Evolutionary conservation across 2,888 invertebrate genomes (phyloP).

Genomic region (Leptinotarsa tumamoca): DNA sequence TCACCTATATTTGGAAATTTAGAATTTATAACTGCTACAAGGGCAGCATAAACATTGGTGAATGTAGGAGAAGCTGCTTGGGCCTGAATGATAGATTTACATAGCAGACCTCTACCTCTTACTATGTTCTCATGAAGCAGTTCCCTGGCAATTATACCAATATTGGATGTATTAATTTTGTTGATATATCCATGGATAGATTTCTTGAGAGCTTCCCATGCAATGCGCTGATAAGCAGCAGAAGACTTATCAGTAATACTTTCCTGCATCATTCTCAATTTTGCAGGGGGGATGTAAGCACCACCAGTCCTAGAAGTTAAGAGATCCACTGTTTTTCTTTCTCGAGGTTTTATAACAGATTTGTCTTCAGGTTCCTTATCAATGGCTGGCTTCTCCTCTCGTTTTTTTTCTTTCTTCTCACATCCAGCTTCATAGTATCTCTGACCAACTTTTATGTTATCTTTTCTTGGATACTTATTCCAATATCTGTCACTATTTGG

Average conservation of each 20-base stretch:
- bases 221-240: slow-evolving; percentile 92
- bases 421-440: slow-evolving; percentile 48
- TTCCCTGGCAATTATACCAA: slow-evolving; percentile 90
- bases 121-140: slow-evolving; percentile 95
- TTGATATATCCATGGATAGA: slow-evolving; percentile 98
- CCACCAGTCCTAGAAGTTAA: slow-evolving; percentile 89
- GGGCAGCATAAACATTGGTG: slow-evolving; percentile 95
- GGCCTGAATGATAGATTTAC: slow-evolving; percentile 94
- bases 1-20: slow-evolving; percentile 98
- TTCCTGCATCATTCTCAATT: slow-evolving; percentile 93
- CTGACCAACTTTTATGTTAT: slow-evolving; percentile 58
- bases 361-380: slow-evolving; percentile 53
- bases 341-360: slow-evolving; percentile 61
- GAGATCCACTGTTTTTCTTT: slow-evolving; percentile 73
- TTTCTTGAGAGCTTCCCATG: slow-evolving; percentile 99
- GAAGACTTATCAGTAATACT: slow-evolving; percentile 97
- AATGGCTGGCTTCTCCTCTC: slow-evolving; percentile 24
- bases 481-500: slow-evolving; percentile 62
- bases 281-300: slow-evolving; percentile 98
- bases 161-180: slow-evolving; percentile 96
- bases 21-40: slow-evolving; percentile 96
- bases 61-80: slow-evolving; percentile 98
- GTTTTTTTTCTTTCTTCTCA: slow-evolving; percentile 4
- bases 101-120: slow-evolving; percentile 92
- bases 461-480: slow-evolving; percentile 64